A percentile compares a stretch with the other conserved stretches of the same genome.
Conservation (phyloP, 2,113 vertebrate species). For the Podilymbus podiceps region DNA sequence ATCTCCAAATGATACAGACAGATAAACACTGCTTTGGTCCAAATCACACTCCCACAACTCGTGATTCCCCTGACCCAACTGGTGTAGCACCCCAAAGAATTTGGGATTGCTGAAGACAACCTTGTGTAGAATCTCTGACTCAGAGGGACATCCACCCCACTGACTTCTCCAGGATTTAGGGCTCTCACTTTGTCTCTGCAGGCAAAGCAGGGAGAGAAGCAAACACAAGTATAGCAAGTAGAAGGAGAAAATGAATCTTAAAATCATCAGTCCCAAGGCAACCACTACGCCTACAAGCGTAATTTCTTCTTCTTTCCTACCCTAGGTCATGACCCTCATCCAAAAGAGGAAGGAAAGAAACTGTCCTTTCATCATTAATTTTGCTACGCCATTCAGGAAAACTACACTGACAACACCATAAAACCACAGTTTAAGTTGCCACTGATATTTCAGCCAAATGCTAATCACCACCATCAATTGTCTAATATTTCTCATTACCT, state of each 20-base stretch:
- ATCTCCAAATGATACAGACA: neutral
- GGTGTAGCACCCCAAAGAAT: neutral
- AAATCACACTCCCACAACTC: neutral
- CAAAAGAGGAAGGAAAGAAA: constrained; percentile 49
- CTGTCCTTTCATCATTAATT: constrained; percentile 61
- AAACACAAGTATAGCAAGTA: neutral
- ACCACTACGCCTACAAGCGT: constrained; percentile 44
- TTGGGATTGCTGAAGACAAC: neutral
- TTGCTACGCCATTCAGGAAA: constrained; percentile 35
- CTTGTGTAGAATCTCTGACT: neutral
- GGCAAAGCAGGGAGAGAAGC: neutral
- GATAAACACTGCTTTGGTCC: neutral
- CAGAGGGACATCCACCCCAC: neutral
- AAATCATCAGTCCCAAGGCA: constrained; percentile 46
- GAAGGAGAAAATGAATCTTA: constrained; percentile 22
- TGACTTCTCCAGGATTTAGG: neutral
- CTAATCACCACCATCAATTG: constrained; percentile 52
- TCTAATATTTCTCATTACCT: constrained; percentile 52
- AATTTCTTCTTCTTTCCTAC: constrained; percentile 38
- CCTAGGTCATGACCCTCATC: constrained; percentile 51
- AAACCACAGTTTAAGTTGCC: constrained; percentile 50
- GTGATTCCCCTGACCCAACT: neutral
- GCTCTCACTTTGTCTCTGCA: neutral
- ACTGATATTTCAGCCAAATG: constrained; percentile 31
- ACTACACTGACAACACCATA: constrained; percentile 33